Base-by-base conservation (phyloP, 92 coral and sea anemone species). In the Chrysogorgia sp. region DNA sequence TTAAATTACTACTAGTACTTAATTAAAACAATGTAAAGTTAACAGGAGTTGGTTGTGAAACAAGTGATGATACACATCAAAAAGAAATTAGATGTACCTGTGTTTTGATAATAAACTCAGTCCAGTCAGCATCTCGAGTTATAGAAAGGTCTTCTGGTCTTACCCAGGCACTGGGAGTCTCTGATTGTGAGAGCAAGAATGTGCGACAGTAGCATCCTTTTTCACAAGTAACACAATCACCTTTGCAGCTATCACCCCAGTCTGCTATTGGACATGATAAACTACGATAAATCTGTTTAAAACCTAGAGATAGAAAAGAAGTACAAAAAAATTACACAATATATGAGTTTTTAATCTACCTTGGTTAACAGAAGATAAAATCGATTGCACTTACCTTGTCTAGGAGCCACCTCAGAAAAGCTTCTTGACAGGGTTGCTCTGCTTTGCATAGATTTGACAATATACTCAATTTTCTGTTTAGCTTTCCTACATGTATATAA, bases 121-220 rank as follows among this genome's bases (percentile, higher is more conserved):
- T 35, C 76, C 76, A 69, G 59, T 69, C 76, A 2, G 61, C 76
- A 32, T 45, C 76, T 69, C 34, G 76, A 0, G 37, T 69, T 10
- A 69, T 1, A 1, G 76, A 37, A 26, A 69, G 76, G 0, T 30
- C 76, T 1, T 25, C 60, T 22, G 76, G 76, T 28, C 76, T 69
- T 29, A 69, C 29, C 76, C 76, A 69, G 40, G 59, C 31, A 49
- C 26, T 45, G 9, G 60, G 59, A 14, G 76, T 45, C 60, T 69
- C 41, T 5, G 59, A 48, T 25, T 48, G 40, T 6, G 24, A 10
- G 20, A 69, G 20, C 29, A 69, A 41, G 34, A 69, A 69, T 5
- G 76, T 30, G 9, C 76, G 45, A 29, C 76, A 69, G n/a, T 69
- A 69, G 10, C 35, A 69, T 37, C 76, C 60, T 48, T 69, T 69